phyloP scores from a whole-genome alignment of 2,113 vertebrate species.

The Phyllostomus discolor region DNA sequence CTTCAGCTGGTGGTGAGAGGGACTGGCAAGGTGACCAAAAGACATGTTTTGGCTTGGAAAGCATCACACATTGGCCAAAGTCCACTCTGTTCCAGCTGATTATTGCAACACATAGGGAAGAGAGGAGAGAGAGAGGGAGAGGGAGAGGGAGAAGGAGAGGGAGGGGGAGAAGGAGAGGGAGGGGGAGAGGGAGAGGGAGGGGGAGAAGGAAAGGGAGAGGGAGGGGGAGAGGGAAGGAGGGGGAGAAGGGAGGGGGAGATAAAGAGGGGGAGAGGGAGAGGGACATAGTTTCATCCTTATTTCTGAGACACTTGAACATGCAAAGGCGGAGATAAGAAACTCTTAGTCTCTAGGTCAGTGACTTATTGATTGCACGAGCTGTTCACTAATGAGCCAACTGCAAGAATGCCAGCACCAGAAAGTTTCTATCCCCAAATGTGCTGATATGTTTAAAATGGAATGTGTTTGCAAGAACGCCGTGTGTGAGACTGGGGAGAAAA shows the following conservation, averaged over 20 bases:
- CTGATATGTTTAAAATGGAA: constrained; percentile 67
- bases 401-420: constrained; percentile 66
- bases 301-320: constrained; percentile 68
- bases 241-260: not conserved
- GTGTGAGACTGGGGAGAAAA: not conserved
- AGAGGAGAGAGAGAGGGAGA: not conserved
- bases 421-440: constrained; percentile 69
- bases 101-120: constrained; percentile 9
- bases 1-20: not conserved
- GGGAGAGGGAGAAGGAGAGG: not conserved
- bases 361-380: constrained; percentile 75
- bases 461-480: constrained; percentile 36
- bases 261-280: not conserved
- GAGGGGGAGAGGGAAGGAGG: no score
- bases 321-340: constrained; percentile 70
- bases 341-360: constrained; percentile 58
- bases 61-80: constrained; percentile 9
- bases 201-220: not conserved
- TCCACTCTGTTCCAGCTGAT: not conserved
- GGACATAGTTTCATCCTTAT: constrained; percentile 69
- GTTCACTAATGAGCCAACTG: constrained; percentile 78
- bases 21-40: not conserved
- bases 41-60: not conserved
- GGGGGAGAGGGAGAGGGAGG: no score
- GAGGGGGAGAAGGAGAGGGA: not conserved